Evolutionary conservation across 1,140 invertebrate species (phyloP), one percentile per base, ranked within the genome.

Genomic region (Thaumetopoea pityocampa): DNA sequence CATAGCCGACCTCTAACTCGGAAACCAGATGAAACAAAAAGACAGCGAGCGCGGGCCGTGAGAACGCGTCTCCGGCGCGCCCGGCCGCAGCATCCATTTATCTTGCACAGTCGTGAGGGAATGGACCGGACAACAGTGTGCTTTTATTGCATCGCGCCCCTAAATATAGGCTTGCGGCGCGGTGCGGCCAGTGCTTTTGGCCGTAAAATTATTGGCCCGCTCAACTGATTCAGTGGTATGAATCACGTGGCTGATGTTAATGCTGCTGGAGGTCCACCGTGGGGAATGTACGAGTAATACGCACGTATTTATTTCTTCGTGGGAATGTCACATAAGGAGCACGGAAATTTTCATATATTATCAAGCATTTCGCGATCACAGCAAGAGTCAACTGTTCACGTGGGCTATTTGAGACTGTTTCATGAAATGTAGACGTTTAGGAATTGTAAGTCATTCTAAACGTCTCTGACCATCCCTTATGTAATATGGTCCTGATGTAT

Each of bases 31-130:
- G 67, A 68, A 71, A 76, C 62, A 80, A 80, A 83, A 80, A 80
- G 61, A 73, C 67, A 59, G 56, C 64, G 66, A 65, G 76, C 74
- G 76, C 76, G 76, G 79, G 79, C 79, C 79, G 79, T 83, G 79
- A 83, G 79, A 83, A 81, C 76, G 70, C 67, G 69, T 72, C 79
- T 77, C 68, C 68, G 67, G 53, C 41, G 60, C 49, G 44, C 37
- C 51, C 60, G 46, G 57, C 52, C 50, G 55, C 60, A 55, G 59
- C 69, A 61, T 67, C 76, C 76, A 83, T 83, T 81, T 81, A 83
- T 83, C 79, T 80, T 77, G 61, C 63, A 81, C 70, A 66, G 74
- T 81, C 79, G 79, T 83, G 79, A 70, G 66, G 65, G 74, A 76
- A 78, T 79, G 69, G 65, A 67, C 61, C 64, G 71, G 60, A 63